Evolutionary conservation across 2,113 vertebrate genomes (phyloP), one percentile per base, ranked within the genome.

Genomic region (Condylura cristata): DNA sequence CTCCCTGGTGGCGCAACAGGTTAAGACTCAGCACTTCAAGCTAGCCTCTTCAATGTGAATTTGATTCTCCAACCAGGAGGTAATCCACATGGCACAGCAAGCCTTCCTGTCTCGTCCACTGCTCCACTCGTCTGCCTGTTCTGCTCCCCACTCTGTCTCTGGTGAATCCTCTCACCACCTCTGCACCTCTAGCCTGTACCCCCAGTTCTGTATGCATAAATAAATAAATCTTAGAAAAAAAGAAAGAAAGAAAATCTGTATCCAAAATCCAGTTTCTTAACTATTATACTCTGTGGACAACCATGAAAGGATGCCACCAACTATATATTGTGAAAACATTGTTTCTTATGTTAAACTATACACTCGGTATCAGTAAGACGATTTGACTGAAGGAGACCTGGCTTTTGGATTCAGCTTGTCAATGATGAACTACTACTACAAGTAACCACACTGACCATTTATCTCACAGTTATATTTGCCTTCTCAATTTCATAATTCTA

Each of bases 281-380:
- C 39, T 78, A 53, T 39, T 60, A 51, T 30, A 7, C 24, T 74
- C 34, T 37, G 8, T 60, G 79, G 37, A 39, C 30, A 91, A 46
- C 16, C 26, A 48, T 10, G 26, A 78, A 89, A 66, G 2, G 66
- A 41, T 61, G 6, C 5, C 7, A 70, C 61, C 14, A 37, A 63
- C 41, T 26, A 81, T 71, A 14, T 71, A 16, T n/a, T 78, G 26
- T 66, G 14, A 70, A 46, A 72, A 75, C 4, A 34, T 18, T 79
- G 28, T 61, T 79, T 85, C 46, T 89, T 34, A 89, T 48, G 82
- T 83, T 76, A 66, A 78, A 75, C 60, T 90, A 34, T 48, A 44
- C 13, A 46, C 5, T 48, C 1, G 41, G 37, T 28, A 28, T 74
- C 86, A 48, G n/a, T 66, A 71, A 71, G 10, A 68, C 5, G 4